Base-by-base conservation (phyloP, 1,140 invertebrate genomes). In the Caenorhabditis tropicalis region DNA sequence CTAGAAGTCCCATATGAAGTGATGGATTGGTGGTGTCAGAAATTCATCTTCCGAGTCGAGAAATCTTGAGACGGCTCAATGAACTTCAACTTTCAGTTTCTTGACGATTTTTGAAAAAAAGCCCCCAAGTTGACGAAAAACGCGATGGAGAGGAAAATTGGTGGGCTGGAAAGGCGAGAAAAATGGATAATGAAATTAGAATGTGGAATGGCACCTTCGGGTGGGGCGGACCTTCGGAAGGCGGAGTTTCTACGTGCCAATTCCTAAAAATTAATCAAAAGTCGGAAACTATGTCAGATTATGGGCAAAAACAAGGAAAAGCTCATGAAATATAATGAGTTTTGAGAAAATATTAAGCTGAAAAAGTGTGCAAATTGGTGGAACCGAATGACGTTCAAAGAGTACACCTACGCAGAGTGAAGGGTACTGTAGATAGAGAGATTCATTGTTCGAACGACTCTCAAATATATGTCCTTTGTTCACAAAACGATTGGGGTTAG, bases 31-130 rank as follows among this genome's bases (percentile, higher is more conserved):
- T 74, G 65, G 65, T 74, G 36, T 43, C 65, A 43, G 43, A 74
- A 43, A 43, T 43, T 43, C 65, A 74, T 74, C 36, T 24, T 74
- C 36, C 21, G n/a, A 58, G 6, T 29, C 4, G 29, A 16, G 24
- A 65, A 74, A 74, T 74, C 33, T 74, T 43, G 65, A 74, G 36
- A 74, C 65, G 65, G 65, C 65, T 74, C 65, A 74, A 74, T 74
- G 65, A 74, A 74, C 65, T 43, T 74, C 65, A 5, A 36, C 12
- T 21, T 43, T 43, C 36, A 43, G 43, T 74, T 74, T 74, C 43
- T 21, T 12, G 10, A 19, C 10, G n/a, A n/a, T 74, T 74, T 74
- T 74, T 65, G 3, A 21, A 36, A 65, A 65, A 65, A 19, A 15
- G n/a, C 5, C 1, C 24, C 0, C 7, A 65, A 36, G 24, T 7